These are phyloP conservation scores for Musca domestica DNA, from an alignment of 1,140 invertebrate genomes.

Conservation along the genomic window DNA sequence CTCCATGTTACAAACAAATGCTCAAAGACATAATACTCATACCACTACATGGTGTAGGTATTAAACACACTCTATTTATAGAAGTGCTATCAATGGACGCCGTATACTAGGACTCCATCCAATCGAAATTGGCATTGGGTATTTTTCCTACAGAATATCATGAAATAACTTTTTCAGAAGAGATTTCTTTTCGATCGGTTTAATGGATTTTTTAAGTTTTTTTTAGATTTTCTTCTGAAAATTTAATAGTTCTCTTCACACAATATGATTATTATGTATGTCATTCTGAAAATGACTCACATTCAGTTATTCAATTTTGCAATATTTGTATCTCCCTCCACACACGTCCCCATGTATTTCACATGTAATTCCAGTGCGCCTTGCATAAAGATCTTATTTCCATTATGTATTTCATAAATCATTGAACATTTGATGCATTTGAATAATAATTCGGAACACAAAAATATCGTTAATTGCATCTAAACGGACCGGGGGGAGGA, in stretches of 20 bases:
- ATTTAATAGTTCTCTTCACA: neutral
- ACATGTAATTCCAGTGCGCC: neutral
- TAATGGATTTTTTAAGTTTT: no score
- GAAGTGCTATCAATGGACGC: no score
- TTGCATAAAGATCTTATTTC: neutral
- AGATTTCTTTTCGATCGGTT: no score
- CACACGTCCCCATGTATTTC: neutral
- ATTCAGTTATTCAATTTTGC: neutral
- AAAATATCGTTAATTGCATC: neutral
- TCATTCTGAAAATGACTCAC: neutral
- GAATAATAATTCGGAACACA: neutral
- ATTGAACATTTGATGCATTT: slow-evolving; percentile 8
- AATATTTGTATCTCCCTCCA: neutral
- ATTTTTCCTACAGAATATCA: no score
- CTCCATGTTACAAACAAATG: no score
- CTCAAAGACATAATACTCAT: no score
- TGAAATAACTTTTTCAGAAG: no score
- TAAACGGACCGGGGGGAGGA: no score
- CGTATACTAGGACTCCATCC: no score
- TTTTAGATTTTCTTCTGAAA: neutral
- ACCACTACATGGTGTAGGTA: no score
- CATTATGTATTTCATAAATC: neutral
- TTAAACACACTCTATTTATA: no score
- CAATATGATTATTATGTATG: neutral
- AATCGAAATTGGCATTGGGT: no score